Conservation (phyloP, 2,113 vertebrate genomes). For the cattle (Bos taurus) region DNA sequence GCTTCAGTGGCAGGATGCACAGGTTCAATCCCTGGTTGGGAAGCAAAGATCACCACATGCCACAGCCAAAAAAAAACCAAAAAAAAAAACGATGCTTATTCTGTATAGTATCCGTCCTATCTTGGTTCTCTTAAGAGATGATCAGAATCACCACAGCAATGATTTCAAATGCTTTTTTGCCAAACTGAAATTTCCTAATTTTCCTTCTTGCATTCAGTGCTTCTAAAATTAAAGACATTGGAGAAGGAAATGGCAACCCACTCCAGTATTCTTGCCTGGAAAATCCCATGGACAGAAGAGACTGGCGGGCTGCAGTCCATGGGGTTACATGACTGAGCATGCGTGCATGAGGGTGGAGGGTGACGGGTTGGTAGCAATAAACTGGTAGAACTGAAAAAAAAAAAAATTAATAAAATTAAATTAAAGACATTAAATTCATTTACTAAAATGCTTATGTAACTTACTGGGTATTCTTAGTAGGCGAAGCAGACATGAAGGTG, state of each 20-base stretch:
- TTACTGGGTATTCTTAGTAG: neutral
- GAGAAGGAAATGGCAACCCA: no score
- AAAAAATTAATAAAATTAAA: neutral
- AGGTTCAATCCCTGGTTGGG: neutral
- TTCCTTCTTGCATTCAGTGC: neutral
- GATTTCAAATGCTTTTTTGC: neutral
- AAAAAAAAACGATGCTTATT: neutral
- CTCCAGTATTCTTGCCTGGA: no score
- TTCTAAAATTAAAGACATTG: conserved; percentile 10
- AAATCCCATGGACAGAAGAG: no score
- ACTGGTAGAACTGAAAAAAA: no score
- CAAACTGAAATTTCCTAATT: neutral
- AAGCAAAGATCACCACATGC: neutral
- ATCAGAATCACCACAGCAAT: neutral
- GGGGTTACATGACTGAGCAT: no score
- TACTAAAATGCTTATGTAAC: conserved; percentile 7
- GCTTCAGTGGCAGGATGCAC: neutral
- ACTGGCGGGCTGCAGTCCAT: no score
- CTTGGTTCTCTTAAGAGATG: neutral
- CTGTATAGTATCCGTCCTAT: neutral
- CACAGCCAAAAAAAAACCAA: neutral
- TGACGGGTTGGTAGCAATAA: no score
- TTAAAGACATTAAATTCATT: neutral
- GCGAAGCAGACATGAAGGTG: neutral
- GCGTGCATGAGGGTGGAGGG: no score